Base-by-base conservation (phyloP, 2,113 vertebrate genomes). In the Salvelinus sp. region DNA sequence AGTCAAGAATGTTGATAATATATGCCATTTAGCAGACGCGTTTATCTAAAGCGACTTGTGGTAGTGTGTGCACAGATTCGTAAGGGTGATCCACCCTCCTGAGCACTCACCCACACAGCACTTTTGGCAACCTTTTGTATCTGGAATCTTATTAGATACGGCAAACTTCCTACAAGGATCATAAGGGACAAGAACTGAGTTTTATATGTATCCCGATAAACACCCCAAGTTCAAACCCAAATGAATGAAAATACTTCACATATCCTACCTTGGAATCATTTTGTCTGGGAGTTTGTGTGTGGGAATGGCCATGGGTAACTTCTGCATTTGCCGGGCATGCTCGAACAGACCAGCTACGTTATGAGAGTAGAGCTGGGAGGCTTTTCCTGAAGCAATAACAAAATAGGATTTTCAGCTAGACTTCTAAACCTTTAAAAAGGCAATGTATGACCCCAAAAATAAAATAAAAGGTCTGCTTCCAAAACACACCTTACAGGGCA, bases 351-450 rank as follows among this genome's bases (percentile, higher is more conserved):
- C 96, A 6, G 93, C 90, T 70, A 99, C 92, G 77, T 93, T 98
- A 85, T 99, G 97, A n/a, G 97, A 99, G 93, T 99, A 98, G 63
- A 99, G 95, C 88, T 99, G 97, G 84, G 97, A 98, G 63, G 97
- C 97, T 95, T 98, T 99, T 87, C 98, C 98, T 99, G 48, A 85
- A 81, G 79, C 77, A 82, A 89, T 28, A 30, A 69, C n/a, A 18
- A 13, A 62, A 62, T 2, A 6, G 0, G 3, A 62, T 62, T 62
- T 62, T 62, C 58, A 23, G n/a, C n/a, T 62, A 10, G 58, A 62
- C n/a, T 22, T 62, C n/a, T 62, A 23, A 20, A 57, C 18, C 16
- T 57, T 57, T 57, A 57, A 57, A 57, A 57, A 20, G 54, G 54
- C 1, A 5, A 57, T 4, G 5, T 57, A 57, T 57, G 54, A 57